Conservation (phyloP, 2,888 invertebrate species). For the Acleris literana region DNA sequence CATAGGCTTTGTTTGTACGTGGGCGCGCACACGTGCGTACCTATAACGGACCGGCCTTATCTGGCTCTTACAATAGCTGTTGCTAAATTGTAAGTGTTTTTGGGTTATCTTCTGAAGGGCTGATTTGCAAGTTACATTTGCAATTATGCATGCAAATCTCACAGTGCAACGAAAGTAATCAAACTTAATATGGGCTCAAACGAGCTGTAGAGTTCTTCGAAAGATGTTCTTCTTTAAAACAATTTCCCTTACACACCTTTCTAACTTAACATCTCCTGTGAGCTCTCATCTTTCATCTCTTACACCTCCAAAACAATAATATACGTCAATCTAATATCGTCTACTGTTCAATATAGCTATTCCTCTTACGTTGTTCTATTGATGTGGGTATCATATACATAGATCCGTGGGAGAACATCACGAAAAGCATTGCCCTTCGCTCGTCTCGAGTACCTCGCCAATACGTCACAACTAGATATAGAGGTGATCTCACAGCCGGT, state of each 20-base stretch:
- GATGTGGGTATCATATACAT: background rate
- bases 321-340: background rate
- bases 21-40: conserved; percentile 67
- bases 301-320: background rate
- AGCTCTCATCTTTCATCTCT: no score
- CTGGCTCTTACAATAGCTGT: conserved; percentile 37
- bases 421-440: conserved; percentile 49
- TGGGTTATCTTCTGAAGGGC: conserved; percentile 5
- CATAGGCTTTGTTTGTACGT: conserved; percentile 45
- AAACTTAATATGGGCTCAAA: no score
- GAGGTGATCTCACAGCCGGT: conserved; percentile 75
- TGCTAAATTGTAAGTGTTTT: conserved; percentile 28
- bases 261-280: no score
- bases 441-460: conserved; percentile 40
- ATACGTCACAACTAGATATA: conserved; percentile 77
- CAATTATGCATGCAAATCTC: background rate
- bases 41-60: conserved; percentile 64
- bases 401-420: conserved; percentile 38
- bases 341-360: background rate
- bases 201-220: no score
- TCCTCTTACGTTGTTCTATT: no score
- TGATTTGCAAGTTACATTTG: conserved; percentile 12
- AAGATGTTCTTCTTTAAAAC: no score
- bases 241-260: no score
- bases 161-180: no score